These are phyloP conservation scores for Toxotes jaculatrix DNA, from an alignment of 2,113 vertebrate species.

Conservation along the genomic window DNA sequence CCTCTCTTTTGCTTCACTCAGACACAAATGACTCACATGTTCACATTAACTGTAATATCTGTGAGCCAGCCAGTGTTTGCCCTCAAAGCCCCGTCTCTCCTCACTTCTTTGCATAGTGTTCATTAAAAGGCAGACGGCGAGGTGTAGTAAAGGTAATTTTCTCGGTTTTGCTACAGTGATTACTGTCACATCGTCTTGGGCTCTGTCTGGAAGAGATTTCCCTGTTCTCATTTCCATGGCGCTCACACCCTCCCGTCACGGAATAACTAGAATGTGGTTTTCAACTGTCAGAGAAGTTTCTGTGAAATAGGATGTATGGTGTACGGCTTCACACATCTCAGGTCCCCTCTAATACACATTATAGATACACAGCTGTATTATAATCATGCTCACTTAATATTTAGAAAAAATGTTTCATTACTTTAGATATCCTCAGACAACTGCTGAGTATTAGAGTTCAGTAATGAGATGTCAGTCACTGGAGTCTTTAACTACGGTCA, in stretches of 20 bases:
- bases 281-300: neutral
- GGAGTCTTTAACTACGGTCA: no score
- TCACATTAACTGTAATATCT: constrained; percentile 36
- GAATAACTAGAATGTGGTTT: neutral
- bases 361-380: neutral
- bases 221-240: constrained; percentile 22
- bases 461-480: no score
- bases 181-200: neutral
- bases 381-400: neutral
- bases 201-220: constrained; percentile 4
- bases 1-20: neutral
- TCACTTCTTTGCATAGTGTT: constrained; percentile 37
- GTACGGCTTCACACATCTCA: no score
- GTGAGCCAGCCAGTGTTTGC: constrained; percentile 5
- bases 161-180: constrained; percentile 29
- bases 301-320: neutral
- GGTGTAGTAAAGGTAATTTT: constrained; percentile 38
- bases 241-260: constrained; percentile 2
- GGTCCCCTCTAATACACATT: neutral
- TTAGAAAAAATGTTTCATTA: neutral
- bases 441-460: no score
- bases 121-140: constrained; percentile 30
- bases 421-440: no score
- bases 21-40: constrained; percentile 15
- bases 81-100: neutral